phyloP scores from a whole-genome alignment of 2,888 invertebrate genomes.

The Caenorhabditis virilis region DNA sequence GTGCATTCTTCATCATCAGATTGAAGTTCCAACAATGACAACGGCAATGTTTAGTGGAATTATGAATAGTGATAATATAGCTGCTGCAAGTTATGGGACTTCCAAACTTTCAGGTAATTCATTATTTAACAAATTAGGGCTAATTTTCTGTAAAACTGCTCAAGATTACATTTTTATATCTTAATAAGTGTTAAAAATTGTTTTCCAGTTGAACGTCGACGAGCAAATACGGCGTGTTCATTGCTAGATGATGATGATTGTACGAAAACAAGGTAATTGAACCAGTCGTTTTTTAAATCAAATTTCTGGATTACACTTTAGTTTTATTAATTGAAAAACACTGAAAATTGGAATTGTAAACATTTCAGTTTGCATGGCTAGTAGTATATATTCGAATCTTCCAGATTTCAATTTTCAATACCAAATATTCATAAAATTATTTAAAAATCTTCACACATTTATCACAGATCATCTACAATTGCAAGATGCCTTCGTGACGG shows the following conservation, averaged over 20 bases:
- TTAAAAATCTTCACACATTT: not conserved
- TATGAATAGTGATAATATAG: conserved; percentile 14
- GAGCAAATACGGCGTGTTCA: conserved; percentile 28
- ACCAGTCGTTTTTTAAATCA: too few species aligned
- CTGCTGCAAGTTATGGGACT: not conserved
- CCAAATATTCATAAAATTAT: too few species aligned
- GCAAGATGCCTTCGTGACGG: conserved; percentile 39
- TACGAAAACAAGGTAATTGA: conserved; percentile 6
- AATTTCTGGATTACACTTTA: too few species aligned
- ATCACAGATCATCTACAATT: conserved; percentile 34
- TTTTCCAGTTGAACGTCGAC: conserved; percentile 11
- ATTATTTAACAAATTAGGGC: not conserved
- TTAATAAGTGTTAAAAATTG: not conserved
- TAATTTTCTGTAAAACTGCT: not conserved
- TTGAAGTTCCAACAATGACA: not conserved
- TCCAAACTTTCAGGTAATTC: conserved; percentile 1
- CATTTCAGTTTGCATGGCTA: too few species aligned
- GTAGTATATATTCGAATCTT: too few species aligned
- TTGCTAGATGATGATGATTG: conserved; percentile 25
- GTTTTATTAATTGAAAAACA: too few species aligned
- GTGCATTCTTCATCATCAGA: too few species aligned
- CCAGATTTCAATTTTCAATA: too few species aligned
- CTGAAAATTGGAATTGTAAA: too few species aligned
- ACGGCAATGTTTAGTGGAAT: not conserved
- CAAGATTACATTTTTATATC: not conserved